phyloP scores from a whole-genome alignment of 2,888 invertebrate species.

The Polietes domitor region DNA sequence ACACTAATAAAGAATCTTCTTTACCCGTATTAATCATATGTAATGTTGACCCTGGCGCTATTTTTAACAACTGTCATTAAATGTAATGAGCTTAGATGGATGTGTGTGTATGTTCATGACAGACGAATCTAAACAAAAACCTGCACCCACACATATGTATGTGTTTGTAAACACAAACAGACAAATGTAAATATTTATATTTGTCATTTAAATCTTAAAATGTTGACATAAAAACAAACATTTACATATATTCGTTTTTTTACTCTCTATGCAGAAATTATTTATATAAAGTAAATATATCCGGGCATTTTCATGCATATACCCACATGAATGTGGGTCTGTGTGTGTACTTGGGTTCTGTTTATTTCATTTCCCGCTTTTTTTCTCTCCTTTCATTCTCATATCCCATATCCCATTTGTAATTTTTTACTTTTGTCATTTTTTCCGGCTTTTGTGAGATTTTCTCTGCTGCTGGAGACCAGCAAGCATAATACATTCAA shows the following conservation, averaged over 20 bases:
- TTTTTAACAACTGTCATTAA: not conserved
- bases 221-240: slow-evolving; percentile 19
- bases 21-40: not conserved
- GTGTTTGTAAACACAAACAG: not conserved
- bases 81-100: not conserved
- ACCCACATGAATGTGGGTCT: not conserved
- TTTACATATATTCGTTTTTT: not conserved
- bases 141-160: not conserved
- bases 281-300: not conserved
- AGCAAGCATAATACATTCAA: not conserved
- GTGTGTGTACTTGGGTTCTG: not conserved
- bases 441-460: not conserved
- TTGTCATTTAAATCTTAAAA: slow-evolving; percentile 10
- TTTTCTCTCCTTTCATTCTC: not conserved
- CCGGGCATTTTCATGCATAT: not conserved
- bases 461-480: not conserved
- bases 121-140: not conserved
- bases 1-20: too few relatives aligned
- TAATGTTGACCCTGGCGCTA: not conserved
- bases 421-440: slow-evolving; percentile 8
- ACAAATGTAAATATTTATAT: not conserved
- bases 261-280: not conserved
- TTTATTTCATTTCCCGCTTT: not conserved
- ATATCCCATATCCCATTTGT: not conserved
- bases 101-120: not conserved